These are phyloP conservation scores for Oophaga sylvatica DNA, from an alignment of 2,797 vertebrate species.

Conservation along the genomic window DNA sequence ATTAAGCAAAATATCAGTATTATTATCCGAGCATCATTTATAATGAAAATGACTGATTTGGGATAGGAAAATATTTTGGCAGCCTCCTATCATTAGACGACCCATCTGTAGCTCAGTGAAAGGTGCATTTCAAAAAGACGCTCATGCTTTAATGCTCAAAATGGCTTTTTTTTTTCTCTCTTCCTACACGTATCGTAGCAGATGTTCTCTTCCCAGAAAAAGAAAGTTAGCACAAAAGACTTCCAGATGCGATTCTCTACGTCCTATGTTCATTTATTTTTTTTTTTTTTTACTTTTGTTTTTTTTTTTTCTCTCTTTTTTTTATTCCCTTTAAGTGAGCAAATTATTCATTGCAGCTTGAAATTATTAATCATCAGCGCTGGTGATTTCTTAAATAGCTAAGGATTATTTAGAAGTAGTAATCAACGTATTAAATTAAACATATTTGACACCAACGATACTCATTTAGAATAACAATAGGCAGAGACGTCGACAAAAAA, in stretches of 20 bases:
- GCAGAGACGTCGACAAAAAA: slow-evolving; percentile 51
- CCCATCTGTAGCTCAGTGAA: slow-evolving; percentile 59
- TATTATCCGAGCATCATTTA: slow-evolving; percentile 62
- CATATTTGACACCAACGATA: slow-evolving; percentile 62
- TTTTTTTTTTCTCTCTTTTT: slow-evolving; percentile 15
- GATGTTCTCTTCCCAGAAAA: slow-evolving; percentile 66
- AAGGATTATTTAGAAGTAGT: slow-evolving; percentile 62
- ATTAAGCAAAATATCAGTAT: slow-evolving; percentile 61
- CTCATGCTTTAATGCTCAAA: slow-evolving; percentile 48
- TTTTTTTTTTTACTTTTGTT: slow-evolving; percentile 10
- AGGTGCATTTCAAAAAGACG: slow-evolving; percentile 55
- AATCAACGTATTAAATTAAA: slow-evolving; percentile 61
- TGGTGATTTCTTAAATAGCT: slow-evolving; percentile 65
- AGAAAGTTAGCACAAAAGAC: slow-evolving; percentile 59
- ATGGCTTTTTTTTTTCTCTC: slow-evolving; percentile 10
- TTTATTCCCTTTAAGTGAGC: slow-evolving; percentile 55
- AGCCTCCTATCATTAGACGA: slow-evolving; percentile 59
- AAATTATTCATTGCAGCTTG: slow-evolving; percentile 63
- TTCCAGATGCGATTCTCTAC: slow-evolving; percentile 55
- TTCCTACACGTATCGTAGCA: slow-evolving; percentile 67
- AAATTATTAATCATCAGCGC: slow-evolving; percentile 59
- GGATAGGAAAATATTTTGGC: slow-evolving; percentile 61
- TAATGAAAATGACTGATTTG: slow-evolving; percentile 62
- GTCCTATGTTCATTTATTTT: slow-evolving; percentile 44
- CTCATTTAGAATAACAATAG: slow-evolving; percentile 63